A percentile compares a stretch with the other conserved stretches of the same genome.
phyloP scores from a whole-genome alignment of 2,797 vertebrate genomes.

The Cichlasoma orientale region DNA sequence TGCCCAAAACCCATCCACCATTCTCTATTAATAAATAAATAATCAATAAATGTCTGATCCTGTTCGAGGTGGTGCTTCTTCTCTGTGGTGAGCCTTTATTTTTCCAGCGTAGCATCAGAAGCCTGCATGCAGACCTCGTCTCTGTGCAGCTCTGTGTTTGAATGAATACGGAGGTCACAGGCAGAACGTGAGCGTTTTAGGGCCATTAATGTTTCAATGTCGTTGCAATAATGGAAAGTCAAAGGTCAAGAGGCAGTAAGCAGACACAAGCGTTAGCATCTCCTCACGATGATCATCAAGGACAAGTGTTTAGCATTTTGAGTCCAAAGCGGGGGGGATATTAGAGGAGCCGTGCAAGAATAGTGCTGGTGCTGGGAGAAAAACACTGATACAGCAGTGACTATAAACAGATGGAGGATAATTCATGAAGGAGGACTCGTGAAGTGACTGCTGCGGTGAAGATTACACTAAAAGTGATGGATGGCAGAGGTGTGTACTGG shows the following conservation, averaged over 20 bases:
- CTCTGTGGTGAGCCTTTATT: not conserved
- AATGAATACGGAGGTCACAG: not conserved
- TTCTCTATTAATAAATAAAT: not conserved
- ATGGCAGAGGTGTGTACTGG: not conserved
- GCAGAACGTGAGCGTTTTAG: not conserved
- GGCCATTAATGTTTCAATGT: not conserved
- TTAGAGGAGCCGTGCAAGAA: not conserved
- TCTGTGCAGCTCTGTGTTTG: not conserved
- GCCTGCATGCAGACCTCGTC: not conserved
- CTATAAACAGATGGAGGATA: constrained; percentile 13
- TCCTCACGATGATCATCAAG: not conserved
- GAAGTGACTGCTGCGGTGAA: constrained; percentile 1
- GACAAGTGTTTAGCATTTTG: not conserved
- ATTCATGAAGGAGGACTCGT: not conserved
- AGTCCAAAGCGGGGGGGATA: not conserved
- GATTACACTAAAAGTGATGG: not conserved
- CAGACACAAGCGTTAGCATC: not conserved
- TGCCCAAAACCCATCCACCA: not conserved
- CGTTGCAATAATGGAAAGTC: not conserved
- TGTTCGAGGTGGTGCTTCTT: not conserved
- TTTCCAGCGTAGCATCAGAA: not conserved
- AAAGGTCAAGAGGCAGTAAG: not conserved
- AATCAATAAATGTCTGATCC: too few species aligned
- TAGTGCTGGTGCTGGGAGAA: not conserved
- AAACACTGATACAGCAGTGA: not conserved